These are phyloP conservation scores for Cosmopolites sordidus DNA, from an alignment of 2,888 invertebrate genomes.

Conservation along the genomic window DNA sequence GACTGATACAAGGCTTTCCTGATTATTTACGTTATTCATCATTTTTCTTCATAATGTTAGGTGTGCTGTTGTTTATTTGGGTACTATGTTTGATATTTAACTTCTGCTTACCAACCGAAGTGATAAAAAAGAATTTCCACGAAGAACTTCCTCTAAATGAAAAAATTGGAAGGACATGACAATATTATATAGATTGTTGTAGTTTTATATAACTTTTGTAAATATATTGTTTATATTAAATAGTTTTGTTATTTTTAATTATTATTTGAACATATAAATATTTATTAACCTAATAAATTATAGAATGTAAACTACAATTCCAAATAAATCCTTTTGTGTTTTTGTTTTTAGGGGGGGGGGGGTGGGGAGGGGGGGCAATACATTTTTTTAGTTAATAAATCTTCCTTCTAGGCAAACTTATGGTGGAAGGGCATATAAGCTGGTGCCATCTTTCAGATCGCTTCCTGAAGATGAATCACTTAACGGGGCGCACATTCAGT, in stretches of 20 bases:
- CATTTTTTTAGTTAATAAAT: no score
- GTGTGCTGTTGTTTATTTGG: slow-evolving; percentile 34
- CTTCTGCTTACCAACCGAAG: slow-evolving; percentile 19
- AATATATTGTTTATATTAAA: neutral
- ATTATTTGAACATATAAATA: no score
- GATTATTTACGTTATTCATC: slow-evolving; percentile 34
- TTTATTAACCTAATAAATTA: no score
- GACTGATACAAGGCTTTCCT: slow-evolving; percentile 52
- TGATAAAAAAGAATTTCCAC: slow-evolving; percentile 13
- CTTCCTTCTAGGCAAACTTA: no score
- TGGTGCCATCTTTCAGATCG: no score
- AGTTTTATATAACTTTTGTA: neutral
- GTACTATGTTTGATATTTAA: slow-evolving; percentile 31
- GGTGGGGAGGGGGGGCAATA: no score
- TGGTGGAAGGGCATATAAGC: no score
- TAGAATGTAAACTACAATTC: no score
- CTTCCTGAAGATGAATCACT: no score
- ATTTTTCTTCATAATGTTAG: slow-evolving; percentile 33
- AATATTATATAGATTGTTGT: neutral
- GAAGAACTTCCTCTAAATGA: slow-evolving; percentile 20
- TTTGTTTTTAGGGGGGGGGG: no score
- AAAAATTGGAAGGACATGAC: slow-evolving; percentile 6
- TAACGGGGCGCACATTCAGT: no score
- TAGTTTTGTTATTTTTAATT: neutral
- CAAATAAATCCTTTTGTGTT: no score